Percentiles rank a stretch among this genome's conserved stretches.
Evolutionary conservation across 1,140 invertebrate species (phyloP).

Genomic region (Coptotermes formosanus): DNA sequence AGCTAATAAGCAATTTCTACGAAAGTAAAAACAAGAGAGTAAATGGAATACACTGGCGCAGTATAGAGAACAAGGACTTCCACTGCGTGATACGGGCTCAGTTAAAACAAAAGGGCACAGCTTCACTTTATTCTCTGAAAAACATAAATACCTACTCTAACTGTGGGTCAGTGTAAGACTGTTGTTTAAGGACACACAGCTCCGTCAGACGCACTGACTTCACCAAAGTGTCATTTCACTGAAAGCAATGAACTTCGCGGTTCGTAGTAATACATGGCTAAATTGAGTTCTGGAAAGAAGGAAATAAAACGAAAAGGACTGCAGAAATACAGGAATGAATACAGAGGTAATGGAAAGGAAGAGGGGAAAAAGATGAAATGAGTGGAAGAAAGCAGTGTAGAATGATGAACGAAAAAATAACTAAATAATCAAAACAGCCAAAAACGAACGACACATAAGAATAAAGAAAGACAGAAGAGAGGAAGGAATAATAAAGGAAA

Average conservation of each 20-base stretch:
- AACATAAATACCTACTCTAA: too few species aligned
- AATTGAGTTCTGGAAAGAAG: neutral
- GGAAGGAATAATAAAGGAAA: neutral
- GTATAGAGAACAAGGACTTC: neutral
- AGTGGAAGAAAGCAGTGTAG: neutral
- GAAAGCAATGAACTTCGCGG: neutral
- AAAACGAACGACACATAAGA: too few species aligned
- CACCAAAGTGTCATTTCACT: too few species aligned
- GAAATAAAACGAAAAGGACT: neutral
- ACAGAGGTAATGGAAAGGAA: neutral
- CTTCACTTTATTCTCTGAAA: too few species aligned
- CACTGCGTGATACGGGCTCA: too few species aligned
- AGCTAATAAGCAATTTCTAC: neutral
- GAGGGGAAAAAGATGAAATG: neutral
- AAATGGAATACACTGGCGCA: neutral
- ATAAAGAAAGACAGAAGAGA: neutral
- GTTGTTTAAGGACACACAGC: too few species aligned
- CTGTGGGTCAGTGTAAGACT: too few species aligned
- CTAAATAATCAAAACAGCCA: too few species aligned
- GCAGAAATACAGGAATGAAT: neutral
- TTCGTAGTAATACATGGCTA: neutral
- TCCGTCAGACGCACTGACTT: too few species aligned
- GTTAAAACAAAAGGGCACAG: too few species aligned
- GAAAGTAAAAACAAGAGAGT: neutral
- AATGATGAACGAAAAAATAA: too few species aligned